These are phyloP conservation scores for Campoletis raptor DNA, from an alignment of 2,888 invertebrate genomes.

Conservation along the genomic window DNA sequence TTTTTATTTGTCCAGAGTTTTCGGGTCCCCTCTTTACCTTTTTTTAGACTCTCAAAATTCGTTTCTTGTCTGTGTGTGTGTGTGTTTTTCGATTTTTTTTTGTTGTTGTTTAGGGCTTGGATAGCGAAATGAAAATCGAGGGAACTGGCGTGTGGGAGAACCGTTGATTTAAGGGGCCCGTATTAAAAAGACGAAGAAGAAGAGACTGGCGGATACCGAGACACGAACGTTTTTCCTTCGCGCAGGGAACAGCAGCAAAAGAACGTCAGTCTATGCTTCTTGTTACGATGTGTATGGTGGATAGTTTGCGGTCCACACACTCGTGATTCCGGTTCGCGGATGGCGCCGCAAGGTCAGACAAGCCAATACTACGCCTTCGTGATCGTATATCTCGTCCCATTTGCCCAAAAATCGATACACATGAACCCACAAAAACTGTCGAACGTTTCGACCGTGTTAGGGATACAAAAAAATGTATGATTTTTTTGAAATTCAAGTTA, in stretches of 20 bases:
- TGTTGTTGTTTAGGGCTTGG: background rate
- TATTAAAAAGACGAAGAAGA: conserved; percentile 24
- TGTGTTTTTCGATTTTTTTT: background rate
- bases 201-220: conserved; percentile 37
- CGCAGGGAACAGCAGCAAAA: conserved; percentile 11
- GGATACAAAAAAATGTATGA: background rate
- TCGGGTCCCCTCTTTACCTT: background rate
- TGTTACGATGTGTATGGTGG: conserved; percentile 23
- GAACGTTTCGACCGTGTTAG: background rate
- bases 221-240: conserved; percentile 27
- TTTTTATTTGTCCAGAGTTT: background rate
- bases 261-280: conserved; percentile 27
- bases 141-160: conserved; percentile 50
- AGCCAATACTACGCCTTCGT: conserved; percentile 10
- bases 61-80: background rate
- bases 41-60: background rate
- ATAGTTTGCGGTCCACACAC: conserved; percentile 45
- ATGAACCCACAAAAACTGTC: background rate
- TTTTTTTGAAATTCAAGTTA: no score
- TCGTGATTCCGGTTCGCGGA: conserved; percentile 56
- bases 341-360: conserved; percentile 58
- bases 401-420: conserved; percentile 35
- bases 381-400: conserved; percentile 27
- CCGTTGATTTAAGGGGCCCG: conserved; percentile 60
- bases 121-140: conserved; percentile 74